phyloP scores from a whole-genome alignment of 2,113 vertebrate genomes.

The Microcebus ravelobensis region DNA sequence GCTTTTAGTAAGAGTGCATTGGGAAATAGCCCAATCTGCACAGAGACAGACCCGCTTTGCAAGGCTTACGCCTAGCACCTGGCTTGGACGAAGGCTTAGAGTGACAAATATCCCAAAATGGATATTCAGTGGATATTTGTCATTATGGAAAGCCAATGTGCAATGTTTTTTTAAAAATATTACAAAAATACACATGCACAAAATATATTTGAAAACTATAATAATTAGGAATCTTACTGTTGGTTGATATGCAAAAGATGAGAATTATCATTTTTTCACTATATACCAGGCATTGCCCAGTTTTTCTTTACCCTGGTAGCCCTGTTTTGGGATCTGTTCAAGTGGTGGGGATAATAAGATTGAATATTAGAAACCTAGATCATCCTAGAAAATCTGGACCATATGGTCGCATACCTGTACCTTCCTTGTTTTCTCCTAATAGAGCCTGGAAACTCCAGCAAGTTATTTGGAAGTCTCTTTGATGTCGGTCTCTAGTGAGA shows the following conservation, averaged over 20 bases:
- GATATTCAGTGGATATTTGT: neutral
- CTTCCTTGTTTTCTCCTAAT: conserved; percentile 65
- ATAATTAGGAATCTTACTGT: neutral
- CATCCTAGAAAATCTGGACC: conserved; percentile 1
- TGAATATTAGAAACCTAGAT: conserved; percentile 1
- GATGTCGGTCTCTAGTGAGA: conserved; percentile 83
- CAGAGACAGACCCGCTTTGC: neutral
- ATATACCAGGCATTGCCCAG: neutral
- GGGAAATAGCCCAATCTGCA: neutral
- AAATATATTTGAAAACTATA: neutral
- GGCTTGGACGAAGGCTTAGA: neutral
- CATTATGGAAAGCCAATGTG: neutral
- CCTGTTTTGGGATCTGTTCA: neutral
- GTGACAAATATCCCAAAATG: neutral
- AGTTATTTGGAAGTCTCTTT: conserved; percentile 86
- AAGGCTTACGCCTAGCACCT: neutral
- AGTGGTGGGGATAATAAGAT: neutral
- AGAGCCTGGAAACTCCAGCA: conserved; percentile 77
- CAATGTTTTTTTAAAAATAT: neutral
- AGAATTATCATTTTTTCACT: neutral
- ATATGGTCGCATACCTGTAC: conserved; percentile 53
- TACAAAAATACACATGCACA: neutral
- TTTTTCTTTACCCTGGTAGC: neutral
- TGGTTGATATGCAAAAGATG: neutral
- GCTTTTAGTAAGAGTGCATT: fast-evolving